phyloP scores from a whole-genome alignment of 2,888 invertebrate species.

The Sarcophaga variegata region DNA sequence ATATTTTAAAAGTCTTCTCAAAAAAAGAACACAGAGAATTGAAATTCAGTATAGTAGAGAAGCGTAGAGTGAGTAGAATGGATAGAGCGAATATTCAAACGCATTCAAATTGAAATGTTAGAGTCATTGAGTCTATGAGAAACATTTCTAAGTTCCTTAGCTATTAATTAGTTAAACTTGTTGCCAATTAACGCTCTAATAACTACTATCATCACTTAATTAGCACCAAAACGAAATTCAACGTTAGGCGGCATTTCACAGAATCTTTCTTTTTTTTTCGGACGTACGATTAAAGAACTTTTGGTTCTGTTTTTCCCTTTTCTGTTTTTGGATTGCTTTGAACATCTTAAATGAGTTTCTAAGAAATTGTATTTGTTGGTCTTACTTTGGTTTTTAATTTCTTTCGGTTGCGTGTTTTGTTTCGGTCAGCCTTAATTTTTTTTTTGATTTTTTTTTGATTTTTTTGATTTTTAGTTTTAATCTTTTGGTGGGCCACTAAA shows the following conservation, averaged over 20 bases:
- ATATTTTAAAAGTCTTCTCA: no score
- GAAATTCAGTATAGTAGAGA: no score
- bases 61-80: no score
- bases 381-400: conserved; percentile 29
- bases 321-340: neutral
- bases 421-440: neutral
- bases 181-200: neutral
- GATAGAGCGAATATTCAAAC: no score
- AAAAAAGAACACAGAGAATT: no score
- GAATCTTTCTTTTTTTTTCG: conserved; percentile 7
- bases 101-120: no score
- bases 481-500: conserved; percentile 67
- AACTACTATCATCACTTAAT: conserved; percentile 54
- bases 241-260: conserved; percentile 51
- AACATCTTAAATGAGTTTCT: conserved; percentile 48
- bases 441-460: neutral
- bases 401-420: neutral
- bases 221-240: conserved; percentile 32
- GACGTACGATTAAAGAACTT: neutral
- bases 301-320: neutral
- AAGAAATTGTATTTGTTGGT: conserved; percentile 40
- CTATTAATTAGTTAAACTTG: neutral
- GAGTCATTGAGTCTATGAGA: neutral
- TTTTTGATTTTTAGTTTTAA: neutral
- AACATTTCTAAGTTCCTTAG: neutral